phyloP scores from a whole-genome alignment of 2,888 invertebrate genomes.

The Leucophora obtusa region DNA sequence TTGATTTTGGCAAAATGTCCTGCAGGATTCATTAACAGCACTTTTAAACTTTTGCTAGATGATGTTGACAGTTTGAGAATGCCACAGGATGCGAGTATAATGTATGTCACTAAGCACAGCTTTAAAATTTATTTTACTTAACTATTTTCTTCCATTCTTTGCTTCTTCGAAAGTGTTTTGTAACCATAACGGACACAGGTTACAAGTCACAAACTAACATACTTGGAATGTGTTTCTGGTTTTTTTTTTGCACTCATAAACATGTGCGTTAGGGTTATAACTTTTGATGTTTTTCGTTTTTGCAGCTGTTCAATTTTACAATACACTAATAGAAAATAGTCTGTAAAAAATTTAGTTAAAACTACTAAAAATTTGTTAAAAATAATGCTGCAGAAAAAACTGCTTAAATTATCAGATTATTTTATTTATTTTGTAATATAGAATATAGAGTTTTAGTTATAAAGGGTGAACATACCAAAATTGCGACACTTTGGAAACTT shows the following conservation, averaged over 20 bases:
- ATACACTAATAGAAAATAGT: no score
- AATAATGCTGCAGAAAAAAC: no score
- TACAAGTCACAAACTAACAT: slow-evolving; percentile 34
- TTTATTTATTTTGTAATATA: no score
- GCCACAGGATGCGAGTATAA: slow-evolving; percentile 41
- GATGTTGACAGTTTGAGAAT: slow-evolving; percentile 52
- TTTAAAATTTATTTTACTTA: slow-evolving; percentile 21
- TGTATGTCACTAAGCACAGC: slow-evolving; percentile 38
- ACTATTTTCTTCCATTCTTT: slow-evolving; percentile 13
- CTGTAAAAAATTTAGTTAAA: no score
- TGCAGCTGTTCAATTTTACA: no score
- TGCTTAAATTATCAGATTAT: no score
- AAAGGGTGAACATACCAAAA: no score
- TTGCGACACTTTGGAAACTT: no score
- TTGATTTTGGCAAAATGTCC: slow-evolving; percentile 49
- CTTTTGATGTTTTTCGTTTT: no score
- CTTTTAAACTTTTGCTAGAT: slow-evolving; percentile 56
- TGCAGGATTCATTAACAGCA: slow-evolving; percentile 60
- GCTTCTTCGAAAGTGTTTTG: slow-evolving; percentile 29
- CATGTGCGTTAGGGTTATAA: no score
- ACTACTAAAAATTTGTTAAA: no score
- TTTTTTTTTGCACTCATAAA: slow-evolving; percentile 4
- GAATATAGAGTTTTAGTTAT: no score
- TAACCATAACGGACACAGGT: slow-evolving; percentile 50
- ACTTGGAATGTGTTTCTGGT: slow-evolving; percentile 11